Percentiles rank a stretch among this genome's conserved stretches.
Conservation (phyloP, 2,888 invertebrate genomes). For the Drosophila infuscata region DNA sequence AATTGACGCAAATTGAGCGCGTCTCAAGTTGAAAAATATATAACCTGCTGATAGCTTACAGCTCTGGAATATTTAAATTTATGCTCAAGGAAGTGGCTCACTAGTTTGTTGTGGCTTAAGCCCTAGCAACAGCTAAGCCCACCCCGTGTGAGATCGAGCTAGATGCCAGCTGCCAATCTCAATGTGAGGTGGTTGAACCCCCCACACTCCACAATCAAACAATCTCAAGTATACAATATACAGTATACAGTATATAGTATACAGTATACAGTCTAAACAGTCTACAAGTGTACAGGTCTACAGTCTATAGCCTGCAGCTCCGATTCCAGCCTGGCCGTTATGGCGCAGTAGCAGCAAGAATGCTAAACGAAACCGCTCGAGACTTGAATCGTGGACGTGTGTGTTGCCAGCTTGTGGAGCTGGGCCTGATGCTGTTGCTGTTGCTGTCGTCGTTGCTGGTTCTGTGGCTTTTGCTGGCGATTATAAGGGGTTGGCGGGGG, state of each 20-base stretch:
- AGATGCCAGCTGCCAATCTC: constrained; percentile 5
- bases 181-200: constrained; percentile 70
- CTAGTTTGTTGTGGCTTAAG: constrained; percentile 17
- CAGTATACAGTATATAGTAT: neutral
- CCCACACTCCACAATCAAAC: constrained; percentile 1
- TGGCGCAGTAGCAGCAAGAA: constrained; percentile 77
- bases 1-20: constrained; percentile 70
- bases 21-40: constrained; percentile 1
- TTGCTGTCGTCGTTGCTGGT: constrained; percentile 24
- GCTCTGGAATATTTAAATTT: constrained; percentile 57
- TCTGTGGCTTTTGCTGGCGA: constrained; percentile 4
- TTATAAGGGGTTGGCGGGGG: neutral
- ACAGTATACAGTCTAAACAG: constrained; percentile 6
- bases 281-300: constrained; percentile 1
- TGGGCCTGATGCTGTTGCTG: constrained; percentile 24
- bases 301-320: constrained; percentile 38
- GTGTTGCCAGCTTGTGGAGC: constrained; percentile 52
- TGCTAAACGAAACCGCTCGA: constrained; percentile 72
- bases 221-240: constrained; percentile 1
- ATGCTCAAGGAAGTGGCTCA: constrained; percentile 60
- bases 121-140: constrained; percentile 9
- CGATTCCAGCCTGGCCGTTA: constrained; percentile 44
- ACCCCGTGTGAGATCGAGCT: constrained; percentile 21
- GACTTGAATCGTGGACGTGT: constrained; percentile 45
- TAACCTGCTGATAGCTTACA: constrained; percentile 34